Percentiles rank a stretch among this genome's conserved stretches.
phyloP scores from a whole-genome alignment of 2,888 invertebrate genomes.

The Lasioglossum calceatum region DNA sequence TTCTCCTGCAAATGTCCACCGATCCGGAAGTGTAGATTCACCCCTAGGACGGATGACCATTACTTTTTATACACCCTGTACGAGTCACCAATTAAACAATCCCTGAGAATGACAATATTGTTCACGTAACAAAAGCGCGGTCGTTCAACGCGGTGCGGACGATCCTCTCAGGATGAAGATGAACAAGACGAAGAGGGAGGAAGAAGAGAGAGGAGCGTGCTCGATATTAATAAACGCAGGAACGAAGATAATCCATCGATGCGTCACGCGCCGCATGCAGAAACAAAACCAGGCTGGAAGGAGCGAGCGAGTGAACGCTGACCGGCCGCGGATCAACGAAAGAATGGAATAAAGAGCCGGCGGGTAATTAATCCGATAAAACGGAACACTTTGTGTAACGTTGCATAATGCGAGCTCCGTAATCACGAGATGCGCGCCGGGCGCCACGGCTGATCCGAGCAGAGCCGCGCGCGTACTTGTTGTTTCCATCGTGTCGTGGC shows the following conservation, averaged over 20 bases:
- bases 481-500: constrained; percentile 54
- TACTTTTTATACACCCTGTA: no score
- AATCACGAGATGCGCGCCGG: constrained; percentile 56
- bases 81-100: not conserved
- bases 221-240: constrained; percentile 54
- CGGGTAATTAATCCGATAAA: constrained; percentile 65
- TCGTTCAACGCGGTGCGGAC: not conserved
- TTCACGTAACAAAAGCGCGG: not conserved
- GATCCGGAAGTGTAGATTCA: no score
- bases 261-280: constrained; percentile 45
- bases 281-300: constrained; percentile 39
- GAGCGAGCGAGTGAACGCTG: constrained; percentile 21
- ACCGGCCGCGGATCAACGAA: constrained; percentile 51
- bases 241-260: constrained; percentile 60
- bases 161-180: not conserved
- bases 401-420: constrained; percentile 65
- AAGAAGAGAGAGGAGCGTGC: constrained; percentile 26
- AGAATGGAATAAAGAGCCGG: constrained; percentile 52
- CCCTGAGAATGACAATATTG: not conserved
- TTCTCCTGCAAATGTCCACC: no score
- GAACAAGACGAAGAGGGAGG: not conserved
- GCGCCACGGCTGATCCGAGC: not conserved
- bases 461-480: constrained; percentile 11
- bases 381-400: constrained; percentile 59
- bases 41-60: no score